Evolutionary conservation across 2,888 invertebrate species (phyloP), one percentile per base, ranked within the genome.

Genomic region (Orthonevra nobilis): DNA sequence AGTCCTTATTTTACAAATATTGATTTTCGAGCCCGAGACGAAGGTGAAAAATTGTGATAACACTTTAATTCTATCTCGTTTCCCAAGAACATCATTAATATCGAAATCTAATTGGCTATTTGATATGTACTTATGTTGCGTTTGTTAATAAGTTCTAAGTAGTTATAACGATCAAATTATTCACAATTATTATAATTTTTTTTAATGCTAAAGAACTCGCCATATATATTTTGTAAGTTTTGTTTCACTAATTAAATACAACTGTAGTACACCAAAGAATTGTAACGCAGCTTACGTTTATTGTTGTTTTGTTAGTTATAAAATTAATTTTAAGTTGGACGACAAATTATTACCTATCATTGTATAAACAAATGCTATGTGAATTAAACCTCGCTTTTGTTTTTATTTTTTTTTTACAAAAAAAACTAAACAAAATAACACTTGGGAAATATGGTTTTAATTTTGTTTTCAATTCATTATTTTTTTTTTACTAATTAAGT

Each of bases 361-460:
- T 46, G 2, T 15, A 4, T 44, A 32, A 40, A 28, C 23, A 40
- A 50, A 46, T 46, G 48, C 36, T 77, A 52, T 52, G 72, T 68
- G 26, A 73, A 56, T 73, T 48, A 36, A 73, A 79, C 73, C 79
- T 79, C 79, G 79, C 79, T 36, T 79, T 79, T 68, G 77, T 72
- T 77, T 15, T 42, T n/a, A n/a, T n/a, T n/a, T n/a, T n/a, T n/a
- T n/a, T n/a, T n/a, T n/a, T n/a, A n/a, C n/a, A n/a, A n/a, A n/a
- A n/a, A n/a, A n/a, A n/a, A n/a, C n/a, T n/a, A n/a, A n/a, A n/a
- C n/a, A n/a, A n/a, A n/a, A 23, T 36, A 56, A 56, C 23, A 75
- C 75, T 75, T 75, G 70, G 77, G 77, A 72, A 75, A 66, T 72
- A 12, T 38, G 3, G 2, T 50, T 61, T 61, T 40, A 36, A 7